Evolutionary conservation across 2,888 invertebrate genomes (phyloP), one percentile per base, ranked within the genome.

Genomic region (Cylindroiulus punctatus): DNA sequence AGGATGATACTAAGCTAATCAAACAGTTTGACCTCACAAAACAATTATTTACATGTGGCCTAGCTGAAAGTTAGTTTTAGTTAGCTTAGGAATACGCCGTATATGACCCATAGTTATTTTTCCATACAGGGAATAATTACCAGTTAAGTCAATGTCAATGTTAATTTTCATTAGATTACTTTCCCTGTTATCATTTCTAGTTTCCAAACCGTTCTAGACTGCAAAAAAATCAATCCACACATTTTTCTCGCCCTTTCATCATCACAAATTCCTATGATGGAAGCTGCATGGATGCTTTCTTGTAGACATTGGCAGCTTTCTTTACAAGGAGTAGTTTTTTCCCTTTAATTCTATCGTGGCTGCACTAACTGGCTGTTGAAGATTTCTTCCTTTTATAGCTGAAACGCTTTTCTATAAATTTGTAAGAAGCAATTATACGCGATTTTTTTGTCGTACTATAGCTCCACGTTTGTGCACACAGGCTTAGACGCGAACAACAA

Each of bases 361-460:
- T 65, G 65, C 65, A 10, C 26, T 65, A 19, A 26, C 26, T 65
- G 26, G 26, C 26, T 65, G 26, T 26, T 8, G 65, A 65, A 10
- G 17, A 22, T 36, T 83, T 83, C 36, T 42, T 12, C 42, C 42
- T 42, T 83, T 83, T 83, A 83, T 83, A 10, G n/a, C 83, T 83
- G 36, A 36, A 83, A 36, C 0, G 83, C 83, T 83, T 83, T 81
- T 83, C 65, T 65, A 26, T 65, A 65, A 26, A 65, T 65, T 65
- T 65, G 65, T 65, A 65, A 65, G 65, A 65, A 65, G 65, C 65
- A 65, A 65, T 65, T 65, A 65, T 65, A 65, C 26, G 65, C 65
- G 22, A 26, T 65, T 65, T 57, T 22, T 65, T n/a, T 26, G 65
- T 65, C 26, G 22, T 26, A 26, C 2, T 65, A 65, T 22, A 65